These are phyloP conservation scores for Lasius platythorax DNA, from an alignment of 2,888 invertebrate species.

Conservation along the genomic window DNA sequence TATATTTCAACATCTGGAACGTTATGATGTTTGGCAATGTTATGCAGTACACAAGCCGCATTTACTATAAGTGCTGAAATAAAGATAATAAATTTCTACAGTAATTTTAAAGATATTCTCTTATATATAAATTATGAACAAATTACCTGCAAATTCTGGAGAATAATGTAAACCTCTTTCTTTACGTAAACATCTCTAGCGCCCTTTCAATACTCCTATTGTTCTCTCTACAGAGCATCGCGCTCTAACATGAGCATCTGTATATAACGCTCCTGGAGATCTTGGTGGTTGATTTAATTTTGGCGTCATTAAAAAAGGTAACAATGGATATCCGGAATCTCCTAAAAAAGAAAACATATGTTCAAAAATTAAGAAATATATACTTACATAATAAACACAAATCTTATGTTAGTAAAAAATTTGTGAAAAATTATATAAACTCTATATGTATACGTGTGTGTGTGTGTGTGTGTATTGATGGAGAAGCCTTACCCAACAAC, in stretches of 20 bases:
- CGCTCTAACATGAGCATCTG: neutral
- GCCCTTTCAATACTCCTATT: slow-evolving; percentile 48
- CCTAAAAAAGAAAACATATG: neutral
- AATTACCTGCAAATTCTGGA: slow-evolving; percentile 39
- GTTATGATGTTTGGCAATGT: neutral
- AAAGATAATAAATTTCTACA: neutral
- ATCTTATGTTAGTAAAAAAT: too few relatives aligned
- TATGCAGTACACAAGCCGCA: neutral
- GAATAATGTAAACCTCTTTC: slow-evolving; percentile 52
- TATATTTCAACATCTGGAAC: neutral
- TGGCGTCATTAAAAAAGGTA: slow-evolving; percentile 12
- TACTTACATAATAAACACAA: too few relatives aligned
- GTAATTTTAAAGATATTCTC: neutral
- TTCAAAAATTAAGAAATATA: too few relatives aligned
- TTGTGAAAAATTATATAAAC: too few relatives aligned
- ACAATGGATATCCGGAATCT: neutral
- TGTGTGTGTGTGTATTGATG: too few relatives aligned
- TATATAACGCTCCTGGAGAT: slow-evolving; percentile 11
- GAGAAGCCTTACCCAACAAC: neutral
- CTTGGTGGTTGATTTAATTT: slow-evolving; percentile 4
- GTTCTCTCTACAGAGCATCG: slow-evolving; percentile 1
- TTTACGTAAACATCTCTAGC: slow-evolving; percentile 44
- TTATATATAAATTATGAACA: neutral
- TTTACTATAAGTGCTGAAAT: slow-evolving; percentile 2
- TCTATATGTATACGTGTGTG: too few relatives aligned